Evolutionary conservation across 1,140 invertebrate species (phyloP), one percentile per base, ranked within the genome.

Genomic region (Yoshiicerus persimilis): DNA sequence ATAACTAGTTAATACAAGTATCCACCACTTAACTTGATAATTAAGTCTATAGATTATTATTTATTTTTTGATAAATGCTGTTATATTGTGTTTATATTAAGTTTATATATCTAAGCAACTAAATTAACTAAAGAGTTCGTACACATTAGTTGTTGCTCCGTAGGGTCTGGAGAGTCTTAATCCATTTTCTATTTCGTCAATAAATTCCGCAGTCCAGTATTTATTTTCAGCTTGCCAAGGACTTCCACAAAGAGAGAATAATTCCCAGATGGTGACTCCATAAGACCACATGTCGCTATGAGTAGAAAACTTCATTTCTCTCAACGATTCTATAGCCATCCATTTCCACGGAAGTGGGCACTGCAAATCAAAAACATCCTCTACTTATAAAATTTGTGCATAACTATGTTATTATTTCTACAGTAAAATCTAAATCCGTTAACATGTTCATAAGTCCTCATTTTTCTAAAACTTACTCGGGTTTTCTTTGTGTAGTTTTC

Each of bases 221-320:
- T 36, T 13, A n/a, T 27, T 4, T 38, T 16, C n/a, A n/a, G 2
- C 16, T n/a, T n/a, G n/a, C 75, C 75, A 80, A 6, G 75, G 75
- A 36, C 0, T 38, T 16, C n/a, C 16, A 23, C 75, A 80, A 5
- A 80, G 34, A 10, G 75, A n/a, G n/a, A 23, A 80, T 5, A 80
- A 2, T 80, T 80, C 75, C 75, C 75, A 80, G n/a, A 80, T 62
- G 20, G 93, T 90, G 32, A 93, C 90, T n/a, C 93, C 93, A 91
- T 92, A 93, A n/a, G 93, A 92, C 93, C 93, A 93, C 36, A 93
- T 92, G 90, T 93, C 93, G 92, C 92, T 92, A 87, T 92, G 92
- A 11, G 91, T 91, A 16, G 92, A 93, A 88, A 93, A 93, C 6
- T 93, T 84, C 88, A 92, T 91, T 83, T 93, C 92, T 64, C 91